Evolutionary conservation across 1,140 invertebrate species (phyloP), one percentile per base, ranked within the genome.

Genomic region (Drosophila oshimai): DNA sequence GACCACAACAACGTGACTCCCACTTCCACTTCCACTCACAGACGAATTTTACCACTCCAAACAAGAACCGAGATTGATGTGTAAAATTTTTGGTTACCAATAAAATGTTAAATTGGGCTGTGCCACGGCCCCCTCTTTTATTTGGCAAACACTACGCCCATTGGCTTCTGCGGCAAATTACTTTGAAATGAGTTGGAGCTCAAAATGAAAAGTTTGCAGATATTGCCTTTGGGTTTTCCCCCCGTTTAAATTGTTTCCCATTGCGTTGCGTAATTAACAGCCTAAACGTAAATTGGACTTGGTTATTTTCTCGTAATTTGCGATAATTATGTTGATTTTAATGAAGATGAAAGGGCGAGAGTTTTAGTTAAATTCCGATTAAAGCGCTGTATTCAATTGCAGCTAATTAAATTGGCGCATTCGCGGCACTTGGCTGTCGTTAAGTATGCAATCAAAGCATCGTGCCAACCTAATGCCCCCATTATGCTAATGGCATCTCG

Each of bases 401-500:
- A 86, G 75, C 80, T 84, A 86, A 84, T 84, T 84, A 78, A 84
- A 86, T 86, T 86, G 78, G 62, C 58, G 49, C 54, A 61, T 62
- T 45, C 67, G 41, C 71, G 37, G 33, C 47, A 62, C 33, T 70
- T 69, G 41, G 54, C 77, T 53, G 41, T 51, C 46, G 51, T 74
- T 84, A 84, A 84, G 79, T 71, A 84, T 72, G 79, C 79, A 84
- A 86, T 84, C 79, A 83, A 58, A 34, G 65, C 41, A 13, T 39
- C 15, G 22, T 36, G 37, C 18, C 68, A 69, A 87, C 80, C 80
- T 87, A 86, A 84, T 87, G 81, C 65, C 81, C 80, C 81, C 76
- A 86, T 86, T 86, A 86, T 87, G 80, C 81, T 80, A 86, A 86
- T 86, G 81, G 79, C 76, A 86, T n/a, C n/a, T n/a, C n/a, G n/a